These are phyloP conservation scores for Zaprionus capensis DNA, from an alignment of 1,140 invertebrate species.

Conservation along the genomic window DNA sequence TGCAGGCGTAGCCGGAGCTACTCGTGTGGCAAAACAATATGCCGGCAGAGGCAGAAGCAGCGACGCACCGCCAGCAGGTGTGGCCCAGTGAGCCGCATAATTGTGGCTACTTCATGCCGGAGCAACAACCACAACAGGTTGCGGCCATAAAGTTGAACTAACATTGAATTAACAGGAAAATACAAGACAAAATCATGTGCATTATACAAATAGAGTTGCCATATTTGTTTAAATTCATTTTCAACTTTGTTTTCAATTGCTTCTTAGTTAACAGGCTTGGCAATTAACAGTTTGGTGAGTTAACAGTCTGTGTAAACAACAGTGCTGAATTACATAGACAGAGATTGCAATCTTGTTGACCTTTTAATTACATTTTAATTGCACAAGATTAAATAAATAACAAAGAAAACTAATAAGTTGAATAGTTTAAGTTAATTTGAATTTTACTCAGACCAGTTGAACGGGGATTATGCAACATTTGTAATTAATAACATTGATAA, in stretches of 20 bases:
- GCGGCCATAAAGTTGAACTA: background rate
- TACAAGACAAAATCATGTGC: background rate
- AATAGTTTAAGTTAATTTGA: background rate
- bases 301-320: too few species aligned
- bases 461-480: slow-evolving; percentile 29
- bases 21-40: slow-evolving; percentile 1
- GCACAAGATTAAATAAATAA: background rate
- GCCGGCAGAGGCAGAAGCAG: background rate
- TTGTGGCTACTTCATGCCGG: slow-evolving; percentile 36
- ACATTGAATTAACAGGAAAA: background rate
- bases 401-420: background rate
- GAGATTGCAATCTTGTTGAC: too few species aligned
- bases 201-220: background rate
- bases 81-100: slow-evolving; percentile 38
- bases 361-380: background rate
- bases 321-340: too few species aligned
- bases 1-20: background rate
- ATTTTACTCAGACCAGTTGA: slow-evolving; percentile 3
- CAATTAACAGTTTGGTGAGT: too few species aligned
- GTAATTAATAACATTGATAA: slow-evolving; percentile 69
- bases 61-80: slow-evolving; percentile 28
- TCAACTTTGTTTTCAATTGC: too few species aligned
- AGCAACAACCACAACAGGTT: slow-evolving; percentile 17
- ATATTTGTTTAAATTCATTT: background rate
- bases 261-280: too few species aligned